These are phyloP conservation scores for Platysteira castanea DNA, from an alignment of 2,113 vertebrate genomes.

Conservation along the genomic window DNA sequence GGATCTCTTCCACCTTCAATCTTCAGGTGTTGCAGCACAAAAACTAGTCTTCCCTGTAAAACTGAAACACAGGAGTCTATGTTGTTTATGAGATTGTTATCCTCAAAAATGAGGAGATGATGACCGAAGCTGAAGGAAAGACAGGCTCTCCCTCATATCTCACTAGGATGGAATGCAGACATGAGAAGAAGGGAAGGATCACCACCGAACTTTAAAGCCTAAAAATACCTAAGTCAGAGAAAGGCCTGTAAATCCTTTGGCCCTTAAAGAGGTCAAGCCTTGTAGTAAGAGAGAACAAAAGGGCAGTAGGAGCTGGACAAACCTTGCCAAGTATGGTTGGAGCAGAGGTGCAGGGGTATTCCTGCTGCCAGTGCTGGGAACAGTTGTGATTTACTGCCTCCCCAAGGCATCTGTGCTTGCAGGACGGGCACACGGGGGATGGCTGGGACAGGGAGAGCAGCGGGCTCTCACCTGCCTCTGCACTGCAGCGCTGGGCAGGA, in stretches of 20 bases:
- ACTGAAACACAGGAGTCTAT: not conserved
- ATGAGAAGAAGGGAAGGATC: not conserved
- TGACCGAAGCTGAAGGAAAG: not conserved
- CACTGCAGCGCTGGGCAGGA: not conserved
- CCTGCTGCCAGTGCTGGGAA: not conserved
- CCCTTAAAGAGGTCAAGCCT: not conserved
- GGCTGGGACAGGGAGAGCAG: not conserved
- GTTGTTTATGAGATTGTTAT: not conserved
- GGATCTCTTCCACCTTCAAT: not conserved
- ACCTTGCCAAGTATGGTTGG: not conserved
- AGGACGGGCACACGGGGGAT: not conserved
- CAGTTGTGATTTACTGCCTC: not conserved
- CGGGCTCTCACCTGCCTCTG: fast-evolving
- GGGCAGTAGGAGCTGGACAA: not conserved
- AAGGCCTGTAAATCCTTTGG: not conserved
- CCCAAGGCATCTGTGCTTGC: not conserved
- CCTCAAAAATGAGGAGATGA: not conserved
- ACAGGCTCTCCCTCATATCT: not conserved
- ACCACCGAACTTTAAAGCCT: not conserved
- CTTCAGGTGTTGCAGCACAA: not conserved
- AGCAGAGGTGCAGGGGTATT: not conserved
- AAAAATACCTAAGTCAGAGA: not conserved
- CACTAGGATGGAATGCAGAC: not conserved
- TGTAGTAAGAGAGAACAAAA: not conserved
- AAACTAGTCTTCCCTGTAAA: not conserved